A percentile compares a stretch with the other conserved stretches of the same genome.
phyloP scores from a whole-genome alignment of 37 sponge, comb jelly and placozoan genomes.

The Lycopodina hypogea region DNA sequence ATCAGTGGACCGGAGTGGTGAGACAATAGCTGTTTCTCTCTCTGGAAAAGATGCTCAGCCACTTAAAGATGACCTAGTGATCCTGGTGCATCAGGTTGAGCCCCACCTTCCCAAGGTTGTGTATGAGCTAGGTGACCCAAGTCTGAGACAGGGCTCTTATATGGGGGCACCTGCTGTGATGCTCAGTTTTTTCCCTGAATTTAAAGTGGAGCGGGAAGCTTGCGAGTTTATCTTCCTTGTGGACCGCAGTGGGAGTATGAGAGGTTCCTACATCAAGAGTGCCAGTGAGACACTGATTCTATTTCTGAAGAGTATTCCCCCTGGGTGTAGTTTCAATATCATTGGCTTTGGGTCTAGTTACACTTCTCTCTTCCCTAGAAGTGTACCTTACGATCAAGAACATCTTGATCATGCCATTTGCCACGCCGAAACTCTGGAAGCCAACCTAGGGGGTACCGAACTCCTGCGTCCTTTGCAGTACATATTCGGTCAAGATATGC shows the following conservation, averaged over 20 bases:
- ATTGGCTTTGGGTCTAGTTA: constrained; percentile 76
- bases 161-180: constrained; percentile 60
- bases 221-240: constrained; percentile 80
- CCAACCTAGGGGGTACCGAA: constrained; percentile 74
- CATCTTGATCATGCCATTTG: constrained; percentile 56
- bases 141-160: constrained; percentile 10
- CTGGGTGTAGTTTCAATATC: constrained; percentile 82
- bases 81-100: constrained; percentile 34
- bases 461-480: constrained; percentile 59
- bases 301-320: constrained; percentile 80
- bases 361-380: constrained; percentile 46
- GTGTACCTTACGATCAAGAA: constrained; percentile 61
- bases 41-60: constrained; percentile 14
- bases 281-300: constrained; percentile 75
- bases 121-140: constrained; percentile 30
- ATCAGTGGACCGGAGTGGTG: neutral
- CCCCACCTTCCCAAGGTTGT: constrained; percentile 58
- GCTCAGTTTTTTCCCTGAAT: constrained; percentile 71
- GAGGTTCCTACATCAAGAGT: constrained; percentile 58
- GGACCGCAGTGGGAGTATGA: constrained; percentile 88
- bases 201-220: constrained; percentile 14
- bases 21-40: neutral
- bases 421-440: constrained; percentile 50
- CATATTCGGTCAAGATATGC: constrained; percentile 41
- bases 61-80: constrained; percentile 54